A percentile compares a stretch with the other conserved stretches of the same genome.
phyloP scores from a whole-genome alignment of 2,888 invertebrate genomes.

The Pyrrhosoma nymphula region DNA sequence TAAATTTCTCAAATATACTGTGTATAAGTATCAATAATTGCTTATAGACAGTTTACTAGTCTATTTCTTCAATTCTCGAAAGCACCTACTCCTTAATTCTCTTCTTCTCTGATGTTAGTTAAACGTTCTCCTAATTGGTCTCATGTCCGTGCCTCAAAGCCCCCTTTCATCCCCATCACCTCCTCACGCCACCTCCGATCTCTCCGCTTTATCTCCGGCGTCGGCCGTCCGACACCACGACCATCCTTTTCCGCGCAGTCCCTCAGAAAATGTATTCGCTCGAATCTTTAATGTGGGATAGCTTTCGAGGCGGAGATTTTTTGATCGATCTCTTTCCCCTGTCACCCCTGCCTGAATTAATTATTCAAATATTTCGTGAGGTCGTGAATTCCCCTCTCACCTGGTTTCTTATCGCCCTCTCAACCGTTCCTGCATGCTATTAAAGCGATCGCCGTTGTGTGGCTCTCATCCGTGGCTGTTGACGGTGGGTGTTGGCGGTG shows the following conservation, averaged over 20 bases:
- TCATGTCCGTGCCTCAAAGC: too few relatives aligned
- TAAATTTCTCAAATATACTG: too few relatives aligned
- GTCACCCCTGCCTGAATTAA: slow-evolving; percentile 48
- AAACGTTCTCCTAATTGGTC: too few relatives aligned
- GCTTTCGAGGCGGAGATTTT: not conserved
- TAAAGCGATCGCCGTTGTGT: not conserved
- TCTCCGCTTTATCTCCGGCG: too few relatives aligned
- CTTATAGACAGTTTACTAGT: too few relatives aligned
- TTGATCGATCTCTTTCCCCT: slow-evolving; percentile 57
- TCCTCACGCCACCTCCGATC: too few relatives aligned
- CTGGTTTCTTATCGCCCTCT: not conserved
- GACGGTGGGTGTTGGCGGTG: not conserved
- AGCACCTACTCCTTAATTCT: too few relatives aligned
- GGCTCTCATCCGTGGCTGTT: not conserved
- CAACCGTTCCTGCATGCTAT: not conserved
- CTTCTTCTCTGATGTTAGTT: too few relatives aligned
- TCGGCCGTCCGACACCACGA: too few relatives aligned
- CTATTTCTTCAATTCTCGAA: too few relatives aligned
- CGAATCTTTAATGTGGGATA: slow-evolving; percentile 42
- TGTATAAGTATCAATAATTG: too few relatives aligned
- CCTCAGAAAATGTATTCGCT: slow-evolving; percentile 29
- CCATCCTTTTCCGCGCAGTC: slow-evolving; percentile 10
- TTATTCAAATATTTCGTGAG: slow-evolving; percentile 50
- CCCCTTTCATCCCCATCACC: too few relatives aligned
- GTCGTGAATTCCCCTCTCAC: not conserved